These are phyloP conservation scores for Steinernema khuongi DNA, from an alignment of 1,140 invertebrate species.

Conservation along the genomic window DNA sequence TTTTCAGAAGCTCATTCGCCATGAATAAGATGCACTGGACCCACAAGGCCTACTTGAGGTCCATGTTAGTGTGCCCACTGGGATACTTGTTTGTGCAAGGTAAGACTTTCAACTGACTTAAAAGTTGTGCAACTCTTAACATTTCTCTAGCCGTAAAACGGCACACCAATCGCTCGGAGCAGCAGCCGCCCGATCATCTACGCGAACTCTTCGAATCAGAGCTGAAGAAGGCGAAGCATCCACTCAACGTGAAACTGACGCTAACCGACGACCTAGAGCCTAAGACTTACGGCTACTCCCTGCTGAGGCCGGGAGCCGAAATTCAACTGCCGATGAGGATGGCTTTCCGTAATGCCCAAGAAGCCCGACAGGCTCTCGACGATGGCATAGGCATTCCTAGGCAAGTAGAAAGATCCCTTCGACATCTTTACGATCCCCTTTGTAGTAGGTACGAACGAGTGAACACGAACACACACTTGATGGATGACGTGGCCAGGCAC, in stretches of 20 bases:
- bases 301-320: constrained; percentile 27
- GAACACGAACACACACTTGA: constrained; percentile 22
- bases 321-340: constrained; percentile 32
- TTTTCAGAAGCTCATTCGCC: background rate
- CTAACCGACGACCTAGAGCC: constrained; percentile 32
- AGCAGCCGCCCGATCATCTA: constrained; percentile 21
- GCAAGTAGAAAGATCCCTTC: background rate
- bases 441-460: constrained; percentile 28
- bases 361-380: constrained; percentile 29
- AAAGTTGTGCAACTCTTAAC: background rate
- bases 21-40: background rate
- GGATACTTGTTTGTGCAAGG: constrained; percentile 31
- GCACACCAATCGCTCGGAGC: constrained; percentile 21
- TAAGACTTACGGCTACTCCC: constrained; percentile 28
- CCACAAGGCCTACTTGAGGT: constrained; percentile 22
- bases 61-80: constrained; percentile 19
- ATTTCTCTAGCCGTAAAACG: background rate
- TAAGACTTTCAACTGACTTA: constrained; percentile 13
- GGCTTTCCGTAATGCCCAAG: constrained; percentile 28
- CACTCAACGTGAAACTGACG: constrained; percentile 15
- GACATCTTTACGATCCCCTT: background rate
- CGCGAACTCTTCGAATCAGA: constrained; percentile 30
- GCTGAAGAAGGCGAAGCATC: constrained; percentile 21
- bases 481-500: constrained; percentile 25
- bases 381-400: constrained; percentile 29